These are phyloP conservation scores for Aleiodes leptofemur DNA, from an alignment of 2,888 invertebrate genomes.

Conservation along the genomic window DNA sequence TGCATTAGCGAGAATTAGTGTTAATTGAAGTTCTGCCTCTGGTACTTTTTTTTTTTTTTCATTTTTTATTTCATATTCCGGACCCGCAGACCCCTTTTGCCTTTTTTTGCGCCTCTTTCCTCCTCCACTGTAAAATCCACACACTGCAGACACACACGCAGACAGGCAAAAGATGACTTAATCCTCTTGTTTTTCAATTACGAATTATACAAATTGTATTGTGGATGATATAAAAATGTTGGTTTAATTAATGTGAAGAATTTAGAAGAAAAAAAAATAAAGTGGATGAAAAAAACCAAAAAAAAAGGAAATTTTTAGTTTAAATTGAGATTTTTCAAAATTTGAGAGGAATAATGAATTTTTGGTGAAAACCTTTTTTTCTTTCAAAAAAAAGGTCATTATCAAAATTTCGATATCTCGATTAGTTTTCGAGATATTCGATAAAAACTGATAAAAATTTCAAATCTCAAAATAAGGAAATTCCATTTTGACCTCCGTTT, in stretches of 20 bases:
- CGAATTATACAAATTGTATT: slow-evolving; percentile 21
- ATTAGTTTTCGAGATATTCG: too few species aligned
- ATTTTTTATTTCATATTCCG: neutral
- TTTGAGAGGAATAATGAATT: too few species aligned
- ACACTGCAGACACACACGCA: slow-evolving; percentile 18
- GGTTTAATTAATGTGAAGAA: neutral
- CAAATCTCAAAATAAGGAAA: too few species aligned
- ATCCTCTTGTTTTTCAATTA: slow-evolving; percentile 37
- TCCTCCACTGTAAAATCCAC: slow-evolving; percentile 16
- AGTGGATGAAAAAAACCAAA: neutral
- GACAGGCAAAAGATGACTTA: slow-evolving; percentile 14
- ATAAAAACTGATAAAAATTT: too few species aligned
- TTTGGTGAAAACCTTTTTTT: too few species aligned
- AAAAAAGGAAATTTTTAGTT: too few species aligned
- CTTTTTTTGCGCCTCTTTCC: slow-evolving; percentile 27
- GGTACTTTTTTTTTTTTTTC: slow-evolving; percentile 32
- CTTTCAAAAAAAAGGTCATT: too few species aligned
- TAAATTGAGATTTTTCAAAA: too few species aligned
- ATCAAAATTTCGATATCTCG: too few species aligned
- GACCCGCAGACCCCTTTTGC: neutral
- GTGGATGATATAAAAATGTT: slow-evolving; percentile 10
- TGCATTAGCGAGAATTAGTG: slow-evolving; percentile 72
- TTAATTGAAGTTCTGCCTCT: slow-evolving; percentile 68
- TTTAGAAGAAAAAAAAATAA: slow-evolving; percentile 13
- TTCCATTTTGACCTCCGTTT: too few species aligned